Conservation (phyloP, 2,797 vertebrate species). For the Delichon dasypus region DNA sequence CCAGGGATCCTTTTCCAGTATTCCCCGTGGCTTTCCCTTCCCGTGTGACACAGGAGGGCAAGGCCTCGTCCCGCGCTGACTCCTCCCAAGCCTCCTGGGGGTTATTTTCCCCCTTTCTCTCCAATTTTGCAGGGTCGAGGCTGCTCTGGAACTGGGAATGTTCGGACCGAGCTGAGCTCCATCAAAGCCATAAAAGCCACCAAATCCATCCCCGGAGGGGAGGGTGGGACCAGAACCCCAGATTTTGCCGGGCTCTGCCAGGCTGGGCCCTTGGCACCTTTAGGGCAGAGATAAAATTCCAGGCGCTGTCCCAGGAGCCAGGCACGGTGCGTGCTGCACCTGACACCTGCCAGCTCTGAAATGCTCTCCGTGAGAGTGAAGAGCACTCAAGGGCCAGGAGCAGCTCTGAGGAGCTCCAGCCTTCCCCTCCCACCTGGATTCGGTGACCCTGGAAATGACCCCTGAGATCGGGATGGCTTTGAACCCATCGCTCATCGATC, state of each 20-base stretch:
- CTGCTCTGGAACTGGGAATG: background rate
- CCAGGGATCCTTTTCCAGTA: background rate
- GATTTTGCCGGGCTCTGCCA: background rate
- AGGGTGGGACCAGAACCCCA: rapidly evolving
- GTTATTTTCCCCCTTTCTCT: rapidly evolving
- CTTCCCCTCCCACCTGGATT: background rate
- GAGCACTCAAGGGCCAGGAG: background rate
- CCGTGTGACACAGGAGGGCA: background rate
- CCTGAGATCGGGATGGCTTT: too few relatives aligned
- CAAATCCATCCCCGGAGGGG: rapidly evolving
- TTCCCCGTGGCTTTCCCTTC: background rate
- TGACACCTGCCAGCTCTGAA: background rate
- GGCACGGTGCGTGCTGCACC: background rate
- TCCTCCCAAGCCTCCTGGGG: background rate
- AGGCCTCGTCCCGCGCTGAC: too few relatives aligned
- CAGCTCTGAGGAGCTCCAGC: background rate
- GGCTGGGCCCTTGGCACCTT: background rate
- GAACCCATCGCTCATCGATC: too few relatives aligned
- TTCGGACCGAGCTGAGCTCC: background rate
- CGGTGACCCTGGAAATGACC: too few relatives aligned
- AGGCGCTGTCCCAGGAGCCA: background rate
- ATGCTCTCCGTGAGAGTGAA: background rate
- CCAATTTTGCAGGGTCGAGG: rapidly evolving
- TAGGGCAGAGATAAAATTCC: background rate
- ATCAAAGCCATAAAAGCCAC: background rate